Percentiles rank a stretch among this genome's conserved stretches.
These are phyloP conservation scores for Sarcophaga carnaria DNA, from an alignment of 2,888 invertebrate genomes.

Conservation along the genomic window DNA sequence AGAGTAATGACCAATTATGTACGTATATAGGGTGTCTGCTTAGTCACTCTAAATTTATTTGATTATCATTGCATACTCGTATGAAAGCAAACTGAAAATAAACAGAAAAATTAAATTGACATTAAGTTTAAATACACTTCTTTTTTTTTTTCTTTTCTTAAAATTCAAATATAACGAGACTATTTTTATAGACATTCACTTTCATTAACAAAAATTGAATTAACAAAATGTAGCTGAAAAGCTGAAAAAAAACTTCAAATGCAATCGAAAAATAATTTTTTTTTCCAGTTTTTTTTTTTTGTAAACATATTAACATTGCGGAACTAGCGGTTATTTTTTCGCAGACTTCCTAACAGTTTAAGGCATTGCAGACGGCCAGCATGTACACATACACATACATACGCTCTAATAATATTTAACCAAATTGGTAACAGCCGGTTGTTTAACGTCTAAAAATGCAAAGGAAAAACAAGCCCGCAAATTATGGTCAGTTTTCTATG, in stretches of 20 bases:
- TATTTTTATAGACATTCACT: conserved; percentile 61
- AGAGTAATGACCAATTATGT: no score
- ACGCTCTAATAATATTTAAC: conserved; percentile 7
- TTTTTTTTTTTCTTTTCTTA: neutral
- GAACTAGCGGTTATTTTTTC: conserved; percentile 47
- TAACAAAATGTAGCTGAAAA: conserved; percentile 1
- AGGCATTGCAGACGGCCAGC: conserved; percentile 12
- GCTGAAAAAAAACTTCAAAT: conserved; percentile 29
- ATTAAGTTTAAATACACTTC: neutral
- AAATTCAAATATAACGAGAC: conserved; percentile 48
- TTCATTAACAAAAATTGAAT: conserved; percentile 56
- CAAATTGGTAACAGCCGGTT: conserved; percentile 42
- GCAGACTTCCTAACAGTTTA: conserved; percentile 61
- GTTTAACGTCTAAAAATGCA: conserved; percentile 6
- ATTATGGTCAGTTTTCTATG: neutral
- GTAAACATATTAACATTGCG: conserved; percentile 47
- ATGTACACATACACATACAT: conserved; percentile 20
- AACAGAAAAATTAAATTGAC: neutral
- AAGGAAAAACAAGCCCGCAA: conserved; percentile 4
- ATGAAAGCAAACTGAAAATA: conserved; percentile 12
- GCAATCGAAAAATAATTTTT: conserved; percentile 3
- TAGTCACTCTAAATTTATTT: conserved; percentile 26
- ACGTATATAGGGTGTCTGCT: no score
- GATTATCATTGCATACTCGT: conserved; percentile 40
- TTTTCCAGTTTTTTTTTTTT: no score